A percentile compares a stretch with the other conserved stretches of the same genome.
phyloP scores from a whole-genome alignment of 2,113 vertebrate species.

The Oncorhynchus gorbuscha region DNA sequence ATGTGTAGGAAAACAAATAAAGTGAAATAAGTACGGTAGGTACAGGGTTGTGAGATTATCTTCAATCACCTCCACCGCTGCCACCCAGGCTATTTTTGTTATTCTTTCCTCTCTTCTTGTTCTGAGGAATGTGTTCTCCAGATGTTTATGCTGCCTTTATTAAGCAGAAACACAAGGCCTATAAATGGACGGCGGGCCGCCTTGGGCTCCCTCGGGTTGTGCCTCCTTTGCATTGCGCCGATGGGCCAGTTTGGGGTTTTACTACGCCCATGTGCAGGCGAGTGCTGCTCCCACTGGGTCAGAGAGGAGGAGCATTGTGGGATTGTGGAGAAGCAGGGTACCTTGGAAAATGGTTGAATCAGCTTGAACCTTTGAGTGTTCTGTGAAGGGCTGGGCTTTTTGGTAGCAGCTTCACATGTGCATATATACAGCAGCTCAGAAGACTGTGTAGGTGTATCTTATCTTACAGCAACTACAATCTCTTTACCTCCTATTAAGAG shows the following conservation, averaged over 20 bases:
- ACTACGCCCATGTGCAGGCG: conserved; percentile 48
- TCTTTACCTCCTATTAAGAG: no score
- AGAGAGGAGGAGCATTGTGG: conserved; percentile 47
- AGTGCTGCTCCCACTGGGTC: conserved; percentile 44
- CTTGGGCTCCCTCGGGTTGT: conserved; percentile 57
- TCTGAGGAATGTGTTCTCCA: conserved; percentile 74
- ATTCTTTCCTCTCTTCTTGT: conserved; percentile 40
- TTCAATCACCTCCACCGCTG: conserved; percentile 67
- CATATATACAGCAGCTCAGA: no score
- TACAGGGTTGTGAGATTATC: conserved; percentile 56
- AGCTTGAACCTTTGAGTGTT: neutral
- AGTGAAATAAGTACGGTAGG: conserved; percentile 60
- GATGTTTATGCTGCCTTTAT: conserved; percentile 74
- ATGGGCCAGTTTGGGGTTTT: conserved; percentile 31
- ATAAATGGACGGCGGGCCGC: conserved; percentile 58
- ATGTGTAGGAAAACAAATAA: conserved; percentile 67
- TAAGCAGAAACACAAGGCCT: conserved; percentile 68
- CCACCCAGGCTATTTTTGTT: conserved; percentile 53
- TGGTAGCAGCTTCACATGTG: neutral
- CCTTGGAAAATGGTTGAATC: conserved; percentile 8
- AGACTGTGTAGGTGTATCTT: no score
- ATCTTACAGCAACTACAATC: no score
- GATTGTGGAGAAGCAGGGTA: conserved; percentile 34
- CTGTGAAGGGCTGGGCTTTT: neutral
- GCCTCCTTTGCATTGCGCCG: conserved; percentile 42